Percentiles rank a stretch among this genome's conserved stretches.
Evolutionary conservation across 2,113 vertebrate genomes (phyloP).

Genomic region (Daboia siamensis): DNA sequence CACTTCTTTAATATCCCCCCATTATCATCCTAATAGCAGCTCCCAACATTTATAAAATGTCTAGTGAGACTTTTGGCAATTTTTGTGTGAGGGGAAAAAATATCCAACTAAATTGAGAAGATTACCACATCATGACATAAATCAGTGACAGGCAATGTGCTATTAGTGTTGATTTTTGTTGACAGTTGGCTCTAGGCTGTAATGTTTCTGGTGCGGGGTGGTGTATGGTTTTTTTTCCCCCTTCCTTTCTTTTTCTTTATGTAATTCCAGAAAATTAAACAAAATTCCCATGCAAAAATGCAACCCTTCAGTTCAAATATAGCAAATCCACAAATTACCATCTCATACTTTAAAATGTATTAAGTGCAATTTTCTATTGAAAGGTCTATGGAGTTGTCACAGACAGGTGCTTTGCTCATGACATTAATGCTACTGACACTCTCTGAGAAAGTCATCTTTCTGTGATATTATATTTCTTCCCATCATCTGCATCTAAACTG

Average conservation of each 20-base stretch:
- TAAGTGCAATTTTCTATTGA: slow-evolving; percentile 90
- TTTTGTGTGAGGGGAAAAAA: slow-evolving; percentile 74
- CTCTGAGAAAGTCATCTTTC: slow-evolving; percentile 79
- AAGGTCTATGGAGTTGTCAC: slow-evolving; percentile 85
- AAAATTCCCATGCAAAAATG: slow-evolving; percentile 83
- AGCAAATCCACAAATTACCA: slow-evolving; percentile 91
- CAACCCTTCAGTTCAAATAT: slow-evolving; percentile 80
- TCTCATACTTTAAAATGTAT: slow-evolving; percentile 95
- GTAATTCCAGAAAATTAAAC: slow-evolving; percentile 81
- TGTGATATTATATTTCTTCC: slow-evolving; percentile 69
- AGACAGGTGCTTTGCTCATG: slow-evolving; percentile 91
- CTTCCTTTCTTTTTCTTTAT: background rate
- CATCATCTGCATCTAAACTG: slow-evolving; percentile 75
- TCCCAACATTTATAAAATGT: slow-evolving; percentile 78
- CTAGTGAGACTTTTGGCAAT: slow-evolving; percentile 79
- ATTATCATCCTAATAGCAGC: slow-evolving; percentile 81
- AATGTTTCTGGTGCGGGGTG: slow-evolving; percentile 74
- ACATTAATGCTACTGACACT: slow-evolving; percentile 84
- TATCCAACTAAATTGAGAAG: slow-evolving; percentile 81
- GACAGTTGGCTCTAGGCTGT: slow-evolving; percentile 85
- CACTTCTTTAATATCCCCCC: slow-evolving; percentile 76
- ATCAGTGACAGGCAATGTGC: slow-evolving; percentile 82
- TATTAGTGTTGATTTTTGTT: slow-evolving; percentile 85
- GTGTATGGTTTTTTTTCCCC: slow-evolving; percentile 54
- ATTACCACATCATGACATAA: slow-evolving; percentile 84